A percentile compares a stretch with the other conserved stretches of the same genome.
These are phyloP conservation scores for Helicoverpa armigera DNA, from an alignment of 1,140 invertebrate genomes.

Conservation along the genomic window DNA sequence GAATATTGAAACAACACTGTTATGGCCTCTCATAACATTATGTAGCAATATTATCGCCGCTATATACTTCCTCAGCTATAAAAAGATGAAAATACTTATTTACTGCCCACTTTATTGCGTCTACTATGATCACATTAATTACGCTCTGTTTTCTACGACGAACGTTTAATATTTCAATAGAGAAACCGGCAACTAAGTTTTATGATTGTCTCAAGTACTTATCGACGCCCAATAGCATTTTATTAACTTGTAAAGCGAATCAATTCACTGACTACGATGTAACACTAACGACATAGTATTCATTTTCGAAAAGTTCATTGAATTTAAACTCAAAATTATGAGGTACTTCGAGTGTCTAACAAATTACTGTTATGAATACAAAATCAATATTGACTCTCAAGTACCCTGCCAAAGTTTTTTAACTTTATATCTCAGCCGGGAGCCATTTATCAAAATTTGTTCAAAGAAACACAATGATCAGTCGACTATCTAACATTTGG, in stretches of 20 bases:
- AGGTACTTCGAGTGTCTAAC: background rate
- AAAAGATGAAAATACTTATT: conserved; percentile 78
- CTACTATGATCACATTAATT: conserved; percentile 72
- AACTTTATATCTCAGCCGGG: conserved; percentile 45
- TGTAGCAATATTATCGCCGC: conserved; percentile 65
- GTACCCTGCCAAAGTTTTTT: conserved; percentile 47
- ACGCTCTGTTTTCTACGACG: conserved; percentile 49
- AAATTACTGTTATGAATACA: conserved; percentile 45
- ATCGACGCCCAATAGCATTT: conserved; percentile 5
- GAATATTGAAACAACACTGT: conserved; percentile 64
- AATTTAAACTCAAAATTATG: background rate
- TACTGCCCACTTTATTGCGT: conserved; percentile 70
- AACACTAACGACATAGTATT: conserved; percentile 9
- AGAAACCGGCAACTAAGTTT: conserved; percentile 25
- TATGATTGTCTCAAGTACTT: conserved; percentile 4
- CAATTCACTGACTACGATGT: background rate
- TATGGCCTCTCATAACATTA: conserved; percentile 58
- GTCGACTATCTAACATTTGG: conserved; percentile 41
- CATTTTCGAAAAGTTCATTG: conserved; percentile 16
- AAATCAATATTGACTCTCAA: conserved; percentile 56
- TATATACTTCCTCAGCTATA: conserved; percentile 63
- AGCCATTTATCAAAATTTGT: conserved; percentile 53
- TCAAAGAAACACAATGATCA: conserved; percentile 51
- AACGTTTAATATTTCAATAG: conserved; percentile 67
- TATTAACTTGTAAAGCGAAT: conserved; percentile 46